Percentiles rank a stretch among this genome's conserved stretches.
Evolutionary conservation across 2,888 invertebrate genomes (phyloP).

Genomic region (Gasteruption jaculator): DNA sequence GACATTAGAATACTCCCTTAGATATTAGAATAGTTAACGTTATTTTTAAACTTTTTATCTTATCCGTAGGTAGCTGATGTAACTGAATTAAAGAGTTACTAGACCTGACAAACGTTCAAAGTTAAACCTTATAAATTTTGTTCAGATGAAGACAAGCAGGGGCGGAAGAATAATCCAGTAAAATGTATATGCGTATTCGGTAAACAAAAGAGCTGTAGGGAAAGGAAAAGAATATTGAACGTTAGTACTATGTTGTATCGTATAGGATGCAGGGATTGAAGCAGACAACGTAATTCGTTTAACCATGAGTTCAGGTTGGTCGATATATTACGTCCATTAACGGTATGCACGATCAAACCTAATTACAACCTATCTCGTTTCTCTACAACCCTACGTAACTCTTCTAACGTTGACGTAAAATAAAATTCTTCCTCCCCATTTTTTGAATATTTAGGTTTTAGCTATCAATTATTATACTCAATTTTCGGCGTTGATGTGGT

Average conservation of each 20-base stretch:
- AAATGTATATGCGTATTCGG: constrained; percentile 6
- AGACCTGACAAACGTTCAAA: constrained; percentile 36
- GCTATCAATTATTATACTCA: no score
- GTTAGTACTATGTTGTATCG: constrained; percentile 11
- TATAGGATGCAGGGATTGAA: constrained; percentile 17
- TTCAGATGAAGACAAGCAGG: constrained; percentile 30
- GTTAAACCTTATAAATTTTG: constrained; percentile 36
- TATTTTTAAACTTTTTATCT: no score
- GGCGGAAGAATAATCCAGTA: background rate
- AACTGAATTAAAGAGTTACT: constrained; percentile 40
- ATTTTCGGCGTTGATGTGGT: background rate
- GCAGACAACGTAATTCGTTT: constrained; percentile 35
- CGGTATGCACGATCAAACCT: constrained; percentile 39
- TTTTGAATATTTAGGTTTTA: no score
- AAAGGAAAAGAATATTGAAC: background rate
- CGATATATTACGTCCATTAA: constrained; percentile 42
- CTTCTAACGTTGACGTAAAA: background rate
- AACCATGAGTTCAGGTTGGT: constrained; percentile 32
- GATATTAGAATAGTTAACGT: no score
- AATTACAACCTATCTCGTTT: constrained; percentile 39
- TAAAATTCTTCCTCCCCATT: no score
- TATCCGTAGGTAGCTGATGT: constrained; percentile 23
- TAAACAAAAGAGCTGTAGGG: constrained; percentile 3
- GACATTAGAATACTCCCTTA: no score
- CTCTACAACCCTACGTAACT: no score